Conservation (phyloP, 2,113 vertebrate species). For the Sarotherodon lohbergeri region DNA sequence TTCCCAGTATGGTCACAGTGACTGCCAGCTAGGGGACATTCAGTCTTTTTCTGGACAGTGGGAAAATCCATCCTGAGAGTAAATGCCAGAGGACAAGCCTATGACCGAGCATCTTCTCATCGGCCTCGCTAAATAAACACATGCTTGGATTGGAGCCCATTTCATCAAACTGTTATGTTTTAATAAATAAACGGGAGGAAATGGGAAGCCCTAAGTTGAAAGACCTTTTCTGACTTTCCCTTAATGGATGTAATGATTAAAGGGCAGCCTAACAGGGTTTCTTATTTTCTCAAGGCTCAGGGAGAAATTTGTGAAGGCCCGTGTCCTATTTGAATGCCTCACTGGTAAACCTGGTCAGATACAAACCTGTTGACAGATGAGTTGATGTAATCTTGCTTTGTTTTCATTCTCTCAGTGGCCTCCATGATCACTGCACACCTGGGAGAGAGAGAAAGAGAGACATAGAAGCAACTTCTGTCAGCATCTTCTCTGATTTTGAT, state of each 20-base stretch:
- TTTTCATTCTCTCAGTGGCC: slow-evolving; percentile 76
- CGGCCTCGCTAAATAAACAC: slow-evolving; percentile 62
- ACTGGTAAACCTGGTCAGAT: neutral
- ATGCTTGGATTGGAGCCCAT: slow-evolving; percentile 44
- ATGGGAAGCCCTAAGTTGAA: slow-evolving; percentile 36
- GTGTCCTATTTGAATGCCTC: neutral
- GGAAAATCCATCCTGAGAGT: slow-evolving; percentile 49
- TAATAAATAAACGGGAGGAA: slow-evolving; percentile 67
- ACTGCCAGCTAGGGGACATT: slow-evolving; percentile 1
- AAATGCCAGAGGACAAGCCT: slow-evolving; percentile 50
- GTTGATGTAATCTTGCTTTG: slow-evolving; percentile 60
- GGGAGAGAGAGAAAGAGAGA: neutral
- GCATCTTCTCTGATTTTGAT: neutral
- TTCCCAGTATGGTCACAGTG: neutral
- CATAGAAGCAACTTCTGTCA: neutral
- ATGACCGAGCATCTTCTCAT: slow-evolving; percentile 58
- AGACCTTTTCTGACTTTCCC: slow-evolving; percentile 19
- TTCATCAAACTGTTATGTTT: slow-evolving; percentile 56
- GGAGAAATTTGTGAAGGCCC: neutral
- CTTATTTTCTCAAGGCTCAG: slow-evolving; percentile 17
- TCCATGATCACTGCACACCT: slow-evolving; percentile 68
- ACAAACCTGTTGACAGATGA: slow-evolving; percentile 71
- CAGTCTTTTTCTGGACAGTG: slow-evolving; percentile 56
- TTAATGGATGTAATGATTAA: slow-evolving; percentile 18
- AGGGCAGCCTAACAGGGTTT: neutral